Base-by-base conservation (phyloP, 2,113 vertebrate genomes). In the Neopipo cinnamomea region DNA sequence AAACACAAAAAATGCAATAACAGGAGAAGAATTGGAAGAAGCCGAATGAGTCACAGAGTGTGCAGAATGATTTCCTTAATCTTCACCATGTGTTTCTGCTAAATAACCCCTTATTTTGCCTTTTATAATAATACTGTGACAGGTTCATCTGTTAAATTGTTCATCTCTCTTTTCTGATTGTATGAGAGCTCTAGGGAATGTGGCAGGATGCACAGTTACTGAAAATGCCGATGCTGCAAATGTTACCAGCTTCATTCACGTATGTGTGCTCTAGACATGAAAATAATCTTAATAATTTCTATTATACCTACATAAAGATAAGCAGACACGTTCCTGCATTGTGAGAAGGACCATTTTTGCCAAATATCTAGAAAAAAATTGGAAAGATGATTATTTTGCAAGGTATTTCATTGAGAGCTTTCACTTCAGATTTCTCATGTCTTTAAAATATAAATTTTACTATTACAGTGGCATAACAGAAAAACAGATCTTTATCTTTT, bases 71-170 rank as follows among this genome's bases (percentile, higher is more conserved):
- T 83, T 93, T 93, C 31, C 56, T 86, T 78, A 90, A 91, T 96
- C 88, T 91, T 15, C 15, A 72, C n/a, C 33, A 41, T 70, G 68
- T 88, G 50, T 93, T 90, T 91, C 65, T 96, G 58, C 17, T 96
- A 95, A 96, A 74, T 82, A 93, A 95, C 23, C 88, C 73, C 68
- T 96, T 95, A 47, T 91, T 93, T 96, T 89, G 16, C 22, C 25
- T 94, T 91, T 79, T 91, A 25, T 63, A 52, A 37, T 52, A 59
- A 37, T 52, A 59, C 47, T 4, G 5, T 73, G 91, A 62, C 44
- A 95, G 59, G 47, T 56, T 22, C n/a, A n/a, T n/a, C n/a, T n/a
- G n/a, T 90, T 62, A 83, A 61, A 88, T 88, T 61, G 31, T 73
- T 91, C 30, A 39, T 56, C 2, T 94, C 7, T 42, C 53, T 95